Base-by-base conservation (phyloP, 2,113 vertebrate species). In the Scortum barcoo region DNA sequence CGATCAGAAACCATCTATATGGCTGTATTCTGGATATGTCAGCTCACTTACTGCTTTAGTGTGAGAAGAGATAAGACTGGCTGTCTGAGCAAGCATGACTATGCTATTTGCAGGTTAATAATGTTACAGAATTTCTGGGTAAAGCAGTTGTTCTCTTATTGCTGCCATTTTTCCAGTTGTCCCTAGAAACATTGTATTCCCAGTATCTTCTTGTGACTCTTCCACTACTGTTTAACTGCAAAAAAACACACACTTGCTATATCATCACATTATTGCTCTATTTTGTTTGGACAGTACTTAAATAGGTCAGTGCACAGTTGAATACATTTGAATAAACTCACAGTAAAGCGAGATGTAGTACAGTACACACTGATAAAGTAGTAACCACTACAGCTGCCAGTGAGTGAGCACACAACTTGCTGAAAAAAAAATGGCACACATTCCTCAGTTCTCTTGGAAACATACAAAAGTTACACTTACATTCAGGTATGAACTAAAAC, bases 51-150 rank as follows among this genome's bases (percentile, higher is more conserved):
- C 24, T 17, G 26, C 17, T 28, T 16, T 12, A 44, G 26, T 54
- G 40, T 70, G 24, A 36, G 54, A 16, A 44, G 3, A 44, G 30
- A 16, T 30, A 7, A 42, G 48, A 77, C 40, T 9, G 20, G 6
- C 17, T 53, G 60, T 56, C 33, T 72, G 44, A 17, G 74, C n/a
- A 44, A 54, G 56, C 7, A 5, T 54, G 36, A 62, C 5, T 7
- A 30, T 26, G 42, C 11, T 60, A 24, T 78, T 58, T 61, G 20
- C 50, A 77, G n/a, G 38, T 53, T 68, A 62, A 38, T 24, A 42
- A 48, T 57, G 46, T n/a, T 22, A 72, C 28, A 65, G 3, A 26
- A 30, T 51, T 67, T 44, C 42, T 24, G 5, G 16, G 28, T 50
- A 19, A 78, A 56, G 19, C 48, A 46, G 7, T 61, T 44, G 60